Base-by-base conservation (phyloP, 2,797 vertebrate genomes). In the Galago senegalensis region DNA sequence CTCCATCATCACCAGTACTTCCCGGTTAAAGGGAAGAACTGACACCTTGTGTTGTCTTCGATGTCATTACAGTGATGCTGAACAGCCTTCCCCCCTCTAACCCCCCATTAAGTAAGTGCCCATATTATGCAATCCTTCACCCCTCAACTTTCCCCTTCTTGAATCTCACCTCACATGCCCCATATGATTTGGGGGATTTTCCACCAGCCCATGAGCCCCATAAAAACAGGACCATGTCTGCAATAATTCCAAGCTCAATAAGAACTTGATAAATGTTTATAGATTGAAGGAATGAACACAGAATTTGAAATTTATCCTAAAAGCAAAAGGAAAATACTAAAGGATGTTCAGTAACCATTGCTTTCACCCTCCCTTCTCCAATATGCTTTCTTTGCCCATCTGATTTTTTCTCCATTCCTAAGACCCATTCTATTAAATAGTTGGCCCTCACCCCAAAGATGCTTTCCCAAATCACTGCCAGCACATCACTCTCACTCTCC, bases 231-330 rank as follows among this genome's bases (percentile, higher is more conserved):
- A 67, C 46, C 5, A 10, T 27, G n/a, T 65, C 23, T 72, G 18
- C 7, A 83, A 25, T 79, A 58, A 65, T 34, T 65, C 65, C 60
- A 93, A 76, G 46, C 25, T 84, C 0, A 40, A 25, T 12, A 16
- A 11, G 25, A 77, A 5, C n/a, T 37, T 73, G 7, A 65, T 82
- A 56, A 73, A 46, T 77, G 37, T 63, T 72, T 77, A 29, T 46
- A 80, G 40, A 72, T 46, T 72, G 18, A 92, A 85, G 12, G 91
- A 82, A 65, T n/a, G 18, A 97, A 58, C n/a, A 31, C 17, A n/a
- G 46, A 85, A 60, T 80, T 81, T 67, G 46, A 86, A 37, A 72
- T 81, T 72, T 21, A 86, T 34, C 85, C 34, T 69, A 4, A 76
- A 13, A 80, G 46, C 63, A 17, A 83, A 81, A 65, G 34, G 58